These are phyloP conservation scores for Heliconius ismenius DNA, from an alignment of 2,888 invertebrate species.

Conservation along the genomic window DNA sequence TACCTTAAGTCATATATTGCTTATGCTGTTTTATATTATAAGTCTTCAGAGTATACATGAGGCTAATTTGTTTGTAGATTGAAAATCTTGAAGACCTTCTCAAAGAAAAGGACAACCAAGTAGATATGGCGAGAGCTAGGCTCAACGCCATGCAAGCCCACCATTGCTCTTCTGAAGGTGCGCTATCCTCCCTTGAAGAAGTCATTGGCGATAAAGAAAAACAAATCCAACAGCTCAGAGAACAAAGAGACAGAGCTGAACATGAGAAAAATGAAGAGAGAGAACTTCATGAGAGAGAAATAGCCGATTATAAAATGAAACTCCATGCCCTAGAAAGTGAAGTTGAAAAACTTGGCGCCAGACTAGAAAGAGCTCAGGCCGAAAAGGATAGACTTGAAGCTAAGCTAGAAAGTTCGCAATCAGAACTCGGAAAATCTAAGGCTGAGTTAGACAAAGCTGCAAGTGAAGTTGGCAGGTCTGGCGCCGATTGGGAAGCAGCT, in stretches of 20 bases:
- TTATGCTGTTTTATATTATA: slow-evolving; percentile 42
- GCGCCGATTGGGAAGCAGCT: slow-evolving; percentile 93
- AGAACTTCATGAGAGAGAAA: slow-evolving; percentile 94
- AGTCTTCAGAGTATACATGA: neutral
- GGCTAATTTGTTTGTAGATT: slow-evolving; percentile 84
- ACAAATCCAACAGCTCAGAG: slow-evolving; percentile 95
- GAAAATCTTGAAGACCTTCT: slow-evolving; percentile 98
- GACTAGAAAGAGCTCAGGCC: slow-evolving; percentile 93
- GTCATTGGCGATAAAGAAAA: slow-evolving; percentile 98
- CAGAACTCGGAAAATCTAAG: slow-evolving; percentile 96
- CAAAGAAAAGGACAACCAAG: slow-evolving; percentile 98
- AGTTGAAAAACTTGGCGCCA: slow-evolving; percentile 92
- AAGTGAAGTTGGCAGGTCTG: slow-evolving; percentile 93
- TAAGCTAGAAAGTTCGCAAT: slow-evolving; percentile 95
- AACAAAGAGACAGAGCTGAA: slow-evolving; percentile 97
- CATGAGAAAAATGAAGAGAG: slow-evolving; percentile 98
- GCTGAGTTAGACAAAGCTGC: slow-evolving; percentile 96
- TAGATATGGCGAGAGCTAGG: slow-evolving; percentile 95
- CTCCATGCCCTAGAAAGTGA: slow-evolving; percentile 94
- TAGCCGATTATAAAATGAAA: slow-evolving; percentile 97
- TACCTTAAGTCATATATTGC: slow-evolving; percentile 34
- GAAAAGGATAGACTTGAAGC: slow-evolving; percentile 95
- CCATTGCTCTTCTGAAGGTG: slow-evolving; percentile 95
- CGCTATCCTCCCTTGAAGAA: slow-evolving; percentile 95
- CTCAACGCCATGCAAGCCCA: slow-evolving; percentile 96